Evolutionary conservation across 2,113 vertebrate species (phyloP), one percentile per base, ranked within the genome.

Genomic region (Bostrychus sinensis): DNA sequence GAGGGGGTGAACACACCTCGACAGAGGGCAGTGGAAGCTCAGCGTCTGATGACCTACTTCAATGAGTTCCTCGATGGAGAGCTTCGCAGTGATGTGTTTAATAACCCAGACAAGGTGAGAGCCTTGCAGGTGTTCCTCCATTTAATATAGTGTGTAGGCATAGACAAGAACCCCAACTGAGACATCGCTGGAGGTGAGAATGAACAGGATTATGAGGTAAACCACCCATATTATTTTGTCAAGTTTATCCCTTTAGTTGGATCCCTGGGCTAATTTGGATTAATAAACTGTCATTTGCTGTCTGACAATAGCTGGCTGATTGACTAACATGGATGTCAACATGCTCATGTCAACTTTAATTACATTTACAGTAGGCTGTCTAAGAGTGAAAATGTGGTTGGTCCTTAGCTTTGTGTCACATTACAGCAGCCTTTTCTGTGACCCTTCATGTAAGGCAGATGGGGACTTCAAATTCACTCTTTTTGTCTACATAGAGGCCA

Each of bases 11-110:
- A 99, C 87, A 98, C 95, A 11, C 97, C 97, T 25, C 93, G 97
- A 67, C 97, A 99, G 87, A 92, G 97, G 71, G 96, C 97, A 26
- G 97, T 99, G 73, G 97, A 99, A 76, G 97, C 97, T 75, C 97
- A 99, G 90, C 97, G 96, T 81, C 89, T 99, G 83, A 99, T 99
- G 97, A 98, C 96, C 76, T 99, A 99, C 88, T 99, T 99, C 89
- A 99, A 99, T 85, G 97, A 99, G 90, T 99, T 99, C 93, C 89
- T 99, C 81, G 96, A 99, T 86, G 97, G 97, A 90, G 96, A 98
- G 79, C 92, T 99, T 82, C 96, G 96, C 87, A 98, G 97, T 79
- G 96, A 99, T 72, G 96, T 99, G 89, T 99, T 99, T 92, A 96
- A 94, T 91, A 97, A 98, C 91, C 93, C 97, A 82, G 96, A 98